phyloP scores from a whole-genome alignment of 2,888 invertebrate genomes.

The Athalia rosae region DNA sequence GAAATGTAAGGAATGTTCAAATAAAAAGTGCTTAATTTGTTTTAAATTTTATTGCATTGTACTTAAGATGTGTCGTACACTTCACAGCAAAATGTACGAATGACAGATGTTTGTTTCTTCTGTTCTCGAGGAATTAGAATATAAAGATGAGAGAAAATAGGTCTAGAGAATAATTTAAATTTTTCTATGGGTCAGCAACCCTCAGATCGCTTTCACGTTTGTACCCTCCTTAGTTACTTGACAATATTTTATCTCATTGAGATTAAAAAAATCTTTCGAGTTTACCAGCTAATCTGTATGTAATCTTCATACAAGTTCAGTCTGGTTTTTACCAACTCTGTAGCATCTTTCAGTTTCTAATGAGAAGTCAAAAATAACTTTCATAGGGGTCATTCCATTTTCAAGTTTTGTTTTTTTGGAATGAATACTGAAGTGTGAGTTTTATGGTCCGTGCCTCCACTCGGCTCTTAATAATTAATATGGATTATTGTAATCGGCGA shows the following conservation, averaged over 20 bases:
- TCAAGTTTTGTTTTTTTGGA: constrained; percentile 63
- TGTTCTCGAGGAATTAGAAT: neutral
- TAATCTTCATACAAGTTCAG: no score
- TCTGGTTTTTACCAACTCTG: no score
- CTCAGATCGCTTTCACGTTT: constrained; percentile 30
- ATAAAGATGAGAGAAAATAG: constrained; percentile 9
- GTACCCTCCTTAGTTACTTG: constrained; percentile 28
- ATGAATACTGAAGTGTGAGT: constrained; percentile 66
- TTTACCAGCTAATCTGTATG: no score
- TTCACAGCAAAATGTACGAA: neutral
- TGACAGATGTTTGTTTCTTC: constrained; percentile 4
- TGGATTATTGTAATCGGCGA: neutral
- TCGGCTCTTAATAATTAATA: constrained; percentile 49
- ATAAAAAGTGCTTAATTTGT: neutral
- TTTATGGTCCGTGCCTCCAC: constrained; percentile 59
- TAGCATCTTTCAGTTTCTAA: neutral
- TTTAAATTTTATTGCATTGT: constrained; percentile 20
- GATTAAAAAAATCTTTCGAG: neutral
- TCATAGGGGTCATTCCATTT: constrained; percentile 54
- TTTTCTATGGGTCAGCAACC: constrained; percentile 23
- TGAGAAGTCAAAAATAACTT: neutral
- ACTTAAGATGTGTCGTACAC: constrained; percentile 20
- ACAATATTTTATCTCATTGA: constrained; percentile 14
- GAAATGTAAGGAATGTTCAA: no score
- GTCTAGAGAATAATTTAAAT: constrained; percentile 28